Percentiles rank a stretch among this genome's conserved stretches.
Evolutionary conservation across 2,888 invertebrate genomes (phyloP).

Genomic region (Cephalotes varians): DNA sequence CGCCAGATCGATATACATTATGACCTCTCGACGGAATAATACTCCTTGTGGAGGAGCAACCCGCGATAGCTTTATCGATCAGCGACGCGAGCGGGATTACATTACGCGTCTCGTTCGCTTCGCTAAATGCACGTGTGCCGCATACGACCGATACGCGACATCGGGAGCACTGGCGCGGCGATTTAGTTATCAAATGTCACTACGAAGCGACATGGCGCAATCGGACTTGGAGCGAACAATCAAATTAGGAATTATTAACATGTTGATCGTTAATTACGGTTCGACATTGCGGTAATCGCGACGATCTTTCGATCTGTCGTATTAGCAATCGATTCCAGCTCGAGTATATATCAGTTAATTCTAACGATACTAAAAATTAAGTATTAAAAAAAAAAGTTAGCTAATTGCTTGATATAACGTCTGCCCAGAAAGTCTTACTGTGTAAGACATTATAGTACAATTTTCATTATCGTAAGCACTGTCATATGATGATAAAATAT

Average conservation of each 20-base stretch:
- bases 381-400: not conserved
- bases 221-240: not conserved
- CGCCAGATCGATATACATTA: conserved; percentile 21
- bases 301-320: not conserved
- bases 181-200: conserved; percentile 39
- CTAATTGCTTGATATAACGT: not conserved
- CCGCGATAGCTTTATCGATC: conserved; percentile 45
- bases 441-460: not conserved
- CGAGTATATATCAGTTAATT: not conserved
- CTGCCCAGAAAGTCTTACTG: not conserved
- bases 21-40: conserved; percentile 2
- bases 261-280: conserved; percentile 9
- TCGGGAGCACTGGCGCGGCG: not conserved
- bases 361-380: not conserved
- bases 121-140: conserved; percentile 20
- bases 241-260: conserved; percentile 11
- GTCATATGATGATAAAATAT: not conserved
- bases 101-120: conserved; percentile 7
- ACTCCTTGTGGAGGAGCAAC: not conserved
- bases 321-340: not conserved
- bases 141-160: conserved; percentile 9
- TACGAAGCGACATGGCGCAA: not conserved
- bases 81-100: conserved; percentile 30
- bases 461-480: not conserved
- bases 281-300: not conserved